Conservation (phyloP, 1,140 invertebrate genomes). For the Brachionus sp. region DNA sequence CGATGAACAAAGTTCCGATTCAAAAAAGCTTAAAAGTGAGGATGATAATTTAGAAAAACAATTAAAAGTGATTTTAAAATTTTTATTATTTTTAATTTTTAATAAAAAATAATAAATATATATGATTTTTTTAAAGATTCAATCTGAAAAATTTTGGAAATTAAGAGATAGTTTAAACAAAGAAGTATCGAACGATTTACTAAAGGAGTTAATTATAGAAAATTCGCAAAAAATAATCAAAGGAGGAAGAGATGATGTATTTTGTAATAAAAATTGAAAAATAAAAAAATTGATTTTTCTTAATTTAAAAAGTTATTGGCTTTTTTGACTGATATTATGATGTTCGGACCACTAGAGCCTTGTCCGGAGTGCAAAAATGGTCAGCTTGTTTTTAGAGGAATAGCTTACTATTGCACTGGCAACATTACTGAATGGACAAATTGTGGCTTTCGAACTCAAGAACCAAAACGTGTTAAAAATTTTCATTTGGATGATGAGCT, state of each 20-base stretch:
- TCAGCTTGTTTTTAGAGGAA: slow-evolving; percentile 64
- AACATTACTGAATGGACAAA: slow-evolving; percentile 83
- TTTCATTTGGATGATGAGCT: slow-evolving; percentile 68
- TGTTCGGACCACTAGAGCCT: slow-evolving; percentile 69
- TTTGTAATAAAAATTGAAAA: slow-evolving; percentile 45
- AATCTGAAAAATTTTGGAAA: slow-evolving; percentile 64
- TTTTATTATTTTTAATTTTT: neutral
- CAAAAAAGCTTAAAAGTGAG: slow-evolving; percentile 56
- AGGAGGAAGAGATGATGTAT: slow-evolving; percentile 65
- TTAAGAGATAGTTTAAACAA: slow-evolving; percentile 65
- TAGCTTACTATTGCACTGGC: slow-evolving; percentile 76
- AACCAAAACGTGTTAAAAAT: slow-evolving; percentile 68
- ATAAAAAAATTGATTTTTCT: neutral
- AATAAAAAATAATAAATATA: neutral
- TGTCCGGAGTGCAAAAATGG: slow-evolving; percentile 71
- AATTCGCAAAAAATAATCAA: slow-evolving; percentile 70
- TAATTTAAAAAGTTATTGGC: slow-evolving; percentile 2
- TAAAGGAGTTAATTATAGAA: slow-evolving; percentile 67
- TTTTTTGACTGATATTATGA: slow-evolving; percentile 70
- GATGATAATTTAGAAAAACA: slow-evolving; percentile 55
- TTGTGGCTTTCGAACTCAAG: slow-evolving; percentile 70
- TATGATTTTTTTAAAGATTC: neutral
- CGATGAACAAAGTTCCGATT: slow-evolving; percentile 47
- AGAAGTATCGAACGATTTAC: slow-evolving; percentile 55
- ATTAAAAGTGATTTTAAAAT: slow-evolving; percentile 50